phyloP scores from a whole-genome alignment of 2,888 invertebrate genomes.

The Pilophorus perplexus region DNA sequence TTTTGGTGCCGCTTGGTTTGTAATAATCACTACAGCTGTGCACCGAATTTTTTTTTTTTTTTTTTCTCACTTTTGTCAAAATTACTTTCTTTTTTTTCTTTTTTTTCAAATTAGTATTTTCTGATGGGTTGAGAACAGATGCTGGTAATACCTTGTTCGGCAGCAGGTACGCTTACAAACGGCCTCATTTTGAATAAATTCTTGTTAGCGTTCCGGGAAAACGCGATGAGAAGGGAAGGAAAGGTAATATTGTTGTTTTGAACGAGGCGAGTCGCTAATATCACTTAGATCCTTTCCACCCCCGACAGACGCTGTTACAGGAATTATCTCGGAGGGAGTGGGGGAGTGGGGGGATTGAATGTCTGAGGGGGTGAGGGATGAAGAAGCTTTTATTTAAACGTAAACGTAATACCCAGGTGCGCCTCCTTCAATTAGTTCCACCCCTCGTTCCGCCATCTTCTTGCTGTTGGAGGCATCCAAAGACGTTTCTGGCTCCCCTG shows the following conservation, averaged over 20 bases:
- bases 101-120: not conserved
- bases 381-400: conserved; percentile 3
- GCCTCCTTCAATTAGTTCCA: not conserved
- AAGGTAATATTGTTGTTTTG: conserved; percentile 14
- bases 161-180: conserved; percentile 9
- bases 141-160: conserved; percentile 10
- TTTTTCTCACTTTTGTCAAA: not conserved
- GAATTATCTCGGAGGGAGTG: not conserved
- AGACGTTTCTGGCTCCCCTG: not conserved
- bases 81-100: too few relatives aligned
- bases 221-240: not conserved
- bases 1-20: too few relatives aligned
- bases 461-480: conserved; percentile 4
- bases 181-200: conserved; percentile 9
- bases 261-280: conserved; percentile 11
- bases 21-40: not conserved
- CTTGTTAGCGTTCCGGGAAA: not conserved
- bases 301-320: not conserved
- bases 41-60: too few relatives aligned
- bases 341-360: too few relatives aligned
- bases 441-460: not conserved
- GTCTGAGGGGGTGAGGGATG: not conserved
- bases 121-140: conserved; percentile 2
- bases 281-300: not conserved
- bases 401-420: conserved; percentile 17